These are phyloP conservation scores for Apamea anceps DNA, from an alignment of 2,888 invertebrate genomes.

Conservation along the genomic window DNA sequence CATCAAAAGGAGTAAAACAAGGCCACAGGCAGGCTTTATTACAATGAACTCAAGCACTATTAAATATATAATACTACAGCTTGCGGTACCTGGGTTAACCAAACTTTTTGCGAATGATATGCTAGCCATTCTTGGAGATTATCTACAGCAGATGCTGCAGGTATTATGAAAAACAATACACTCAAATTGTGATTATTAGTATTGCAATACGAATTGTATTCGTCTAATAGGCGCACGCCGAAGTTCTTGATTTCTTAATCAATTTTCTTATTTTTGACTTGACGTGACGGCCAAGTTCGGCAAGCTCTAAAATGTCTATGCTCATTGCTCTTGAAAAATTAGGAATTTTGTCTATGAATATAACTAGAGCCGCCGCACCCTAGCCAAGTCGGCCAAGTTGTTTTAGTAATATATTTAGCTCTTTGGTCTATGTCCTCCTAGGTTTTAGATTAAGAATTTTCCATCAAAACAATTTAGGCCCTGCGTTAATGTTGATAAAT, in stretches of 20 bases:
- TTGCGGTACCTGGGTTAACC: conserved; percentile 86
- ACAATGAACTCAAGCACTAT: neutral
- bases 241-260: conserved; percentile 1
- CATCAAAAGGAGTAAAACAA: neutral
- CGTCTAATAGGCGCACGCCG: conserved; percentile 28
- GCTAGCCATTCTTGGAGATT: conserved; percentile 80
- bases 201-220: conserved; percentile 23
- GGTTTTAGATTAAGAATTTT: neutral
- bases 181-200: conserved; percentile 7
- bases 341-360: conserved; percentile 11
- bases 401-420: neutral
- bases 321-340: neutral
- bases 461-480: neutral
- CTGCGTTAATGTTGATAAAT: neutral
- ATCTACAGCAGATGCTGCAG: conserved; percentile 70
- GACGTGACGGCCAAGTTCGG: conserved; percentile 32
- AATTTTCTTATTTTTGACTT: conserved; percentile 30
- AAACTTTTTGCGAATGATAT: conserved; percentile 88
- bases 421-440: neutral
- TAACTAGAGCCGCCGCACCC: conserved; percentile 7
- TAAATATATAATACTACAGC: neutral
- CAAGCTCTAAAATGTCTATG: neutral
- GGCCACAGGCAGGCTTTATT: neutral
- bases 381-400: conserved; percentile 30
- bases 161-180: conserved; percentile 21